A percentile compares a stretch with the other conserved stretches of the same genome.
Evolutionary conservation across 2,113 vertebrate genomes (phyloP).

Genomic region (Fregata magnificens): DNA sequence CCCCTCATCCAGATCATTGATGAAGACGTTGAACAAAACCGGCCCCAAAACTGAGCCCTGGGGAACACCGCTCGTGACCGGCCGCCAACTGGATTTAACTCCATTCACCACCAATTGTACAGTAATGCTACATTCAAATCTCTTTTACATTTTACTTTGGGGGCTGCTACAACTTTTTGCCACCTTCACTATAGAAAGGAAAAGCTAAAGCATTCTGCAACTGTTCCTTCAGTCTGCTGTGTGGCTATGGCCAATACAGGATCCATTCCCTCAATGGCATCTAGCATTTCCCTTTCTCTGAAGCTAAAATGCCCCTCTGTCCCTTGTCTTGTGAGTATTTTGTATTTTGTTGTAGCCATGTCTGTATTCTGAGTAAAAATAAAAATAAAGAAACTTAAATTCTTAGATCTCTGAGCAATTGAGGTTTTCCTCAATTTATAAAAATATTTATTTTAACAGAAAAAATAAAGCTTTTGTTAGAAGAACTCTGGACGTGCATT

Average conservation of each 20-base stretch:
- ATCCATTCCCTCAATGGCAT: background rate
- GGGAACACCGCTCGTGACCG: too few relatives aligned
- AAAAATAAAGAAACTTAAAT: background rate
- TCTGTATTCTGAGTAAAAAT: constrained; percentile 3
- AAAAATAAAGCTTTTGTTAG: constrained; percentile 83
- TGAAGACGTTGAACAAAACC: too few relatives aligned
- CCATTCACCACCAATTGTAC: too few relatives aligned
- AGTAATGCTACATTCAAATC: background rate
- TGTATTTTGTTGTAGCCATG: background rate
- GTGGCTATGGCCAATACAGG: background rate
- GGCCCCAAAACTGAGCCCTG: too few relatives aligned
- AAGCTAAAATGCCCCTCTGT: background rate
- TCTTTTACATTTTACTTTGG: background rate
- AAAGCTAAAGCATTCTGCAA: background rate
- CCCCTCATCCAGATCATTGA: too few relatives aligned
- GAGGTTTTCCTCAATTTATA: background rate
- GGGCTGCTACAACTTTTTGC: background rate
- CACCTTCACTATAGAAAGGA: background rate
- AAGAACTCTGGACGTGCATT: constrained; percentile 89
- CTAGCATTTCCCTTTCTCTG: background rate
- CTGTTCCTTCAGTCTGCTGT: background rate
- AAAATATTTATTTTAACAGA: constrained; percentile 68
- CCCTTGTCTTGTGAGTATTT: background rate
- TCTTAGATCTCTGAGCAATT: background rate
- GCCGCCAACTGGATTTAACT: too few relatives aligned